Evolutionary conservation across 2,888 invertebrate genomes (phyloP), one percentile per base, ranked within the genome.

Genomic region (Smittia aterrima): DNA sequence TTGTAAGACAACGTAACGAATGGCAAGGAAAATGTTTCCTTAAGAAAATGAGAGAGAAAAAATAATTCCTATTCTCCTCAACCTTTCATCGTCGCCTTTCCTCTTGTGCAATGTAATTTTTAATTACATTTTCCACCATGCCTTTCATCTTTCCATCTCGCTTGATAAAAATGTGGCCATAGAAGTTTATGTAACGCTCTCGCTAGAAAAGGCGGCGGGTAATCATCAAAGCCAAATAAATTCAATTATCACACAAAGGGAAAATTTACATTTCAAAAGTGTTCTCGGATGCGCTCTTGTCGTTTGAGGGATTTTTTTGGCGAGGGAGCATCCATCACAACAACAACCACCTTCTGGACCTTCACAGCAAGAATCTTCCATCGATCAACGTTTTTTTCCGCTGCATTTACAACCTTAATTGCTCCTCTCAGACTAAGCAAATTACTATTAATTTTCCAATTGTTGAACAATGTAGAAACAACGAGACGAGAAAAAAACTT

Each of bases 201-300:
- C 27, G 64, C 22, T 16, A 25, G 25, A 27, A 64, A 24, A 64
- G 38, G 58, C 40, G 9, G 38, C n/a, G 32, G 54, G 38, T 62
- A 72, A 72, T 72, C 72, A 72, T 72, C 72, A 72, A 72, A 72
- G 72, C 32, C 72, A 62, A 62, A 72, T 72, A 72, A 72, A 72
- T 72, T 72, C 72, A 72, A 72, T 72, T 72, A 72, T 53, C 27
- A 70, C 40, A 70, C 70, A 70, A 70, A 70, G 18, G 53, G 20
- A 53, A 70, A 62, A 72, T 72, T 72, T 58, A 13, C 72, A 72
- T 72, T 72, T 72, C 53, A 38, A 72, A 58, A 72, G 72, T n/a
- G n/a, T n/a, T n/a, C n/a, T n/a, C n/a, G n/a, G 32, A 32, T 72
- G 38, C 11, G 27, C 40, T 72, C 62, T 38, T 58, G 58, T 72